Evolutionary conservation across 2,113 vertebrate genomes (phyloP), one percentile per base, ranked within the genome.

Genomic region (Corydoras sp.): DNA sequence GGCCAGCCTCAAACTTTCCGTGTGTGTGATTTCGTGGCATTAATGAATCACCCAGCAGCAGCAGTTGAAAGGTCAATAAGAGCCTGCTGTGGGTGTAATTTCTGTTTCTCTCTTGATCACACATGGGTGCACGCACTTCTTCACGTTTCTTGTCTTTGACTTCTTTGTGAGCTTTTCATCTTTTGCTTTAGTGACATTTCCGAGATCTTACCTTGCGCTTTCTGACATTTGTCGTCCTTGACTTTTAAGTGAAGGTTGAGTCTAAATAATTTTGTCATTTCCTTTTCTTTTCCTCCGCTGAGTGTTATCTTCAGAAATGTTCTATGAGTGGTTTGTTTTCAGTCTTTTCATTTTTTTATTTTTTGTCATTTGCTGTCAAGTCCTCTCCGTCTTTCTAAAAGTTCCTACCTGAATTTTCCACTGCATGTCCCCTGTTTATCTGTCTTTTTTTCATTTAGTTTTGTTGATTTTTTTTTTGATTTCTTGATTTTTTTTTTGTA

Each of bases 11-110:
- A 10, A 5, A 35, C 10, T 0, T 3, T 65, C n/a, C 13, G 48
- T 18, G n/a, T 43, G 48, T 61, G 58, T 56, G 15, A 14, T 8
- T 59, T 67, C 35, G 13, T 10, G 13, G 54, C 51, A 43, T 58
- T 66, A 79, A 73, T 67, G 67, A 75, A 73, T 70, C 58, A 65
- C 67, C 51, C 58, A n/a, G n/a, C 12, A 61, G 69, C 53, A 50
- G 54, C 69, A 63, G 10, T 78, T 73, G 68, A 68, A 65, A 69
- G 31, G 35, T 61, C 43, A 48, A 13, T 29, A 13, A 62, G 65
- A 73, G 70, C 58, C 35, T 65, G 58, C 66, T 73, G 74, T 30
- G 71, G 71, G 62, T 67, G 24, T 66, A 54, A 66, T 75, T n/a
- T 68, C 14, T 73, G 12, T 60, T 15, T 69, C 68, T 65, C 29